phyloP scores from a whole-genome alignment of 1,140 invertebrate genomes.

The Listronotus bonariensis region DNA sequence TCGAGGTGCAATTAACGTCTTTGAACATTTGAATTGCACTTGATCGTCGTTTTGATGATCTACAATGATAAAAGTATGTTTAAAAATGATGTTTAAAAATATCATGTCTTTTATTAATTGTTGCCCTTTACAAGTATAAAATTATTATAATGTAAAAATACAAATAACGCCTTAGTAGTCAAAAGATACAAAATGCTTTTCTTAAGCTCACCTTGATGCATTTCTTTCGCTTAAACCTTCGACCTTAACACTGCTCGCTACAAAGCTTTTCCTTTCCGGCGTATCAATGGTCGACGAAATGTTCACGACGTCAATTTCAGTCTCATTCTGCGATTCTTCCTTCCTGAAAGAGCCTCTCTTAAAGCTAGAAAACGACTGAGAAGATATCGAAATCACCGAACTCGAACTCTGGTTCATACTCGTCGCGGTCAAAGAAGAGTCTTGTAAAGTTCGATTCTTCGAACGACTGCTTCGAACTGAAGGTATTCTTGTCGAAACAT shows the following conservation, averaged over 20 bases:
- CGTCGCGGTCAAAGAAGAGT: background rate
- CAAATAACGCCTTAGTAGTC: too few relatives aligned
- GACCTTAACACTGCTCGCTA: too few relatives aligned
- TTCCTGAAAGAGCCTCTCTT: background rate
- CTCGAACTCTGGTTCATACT: slow-evolving; percentile 1
- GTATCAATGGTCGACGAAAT: too few relatives aligned
- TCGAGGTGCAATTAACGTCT: slow-evolving; percentile 6
- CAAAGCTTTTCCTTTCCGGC: too few relatives aligned
- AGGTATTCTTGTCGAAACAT: background rate
- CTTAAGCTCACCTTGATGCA: too few relatives aligned
- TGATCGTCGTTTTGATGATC: background rate
- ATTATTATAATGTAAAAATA: too few relatives aligned
- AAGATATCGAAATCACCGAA: slow-evolving; percentile 1
- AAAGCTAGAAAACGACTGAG: slow-evolving; percentile 5
- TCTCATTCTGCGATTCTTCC: too few relatives aligned
- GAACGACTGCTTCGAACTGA: background rate
- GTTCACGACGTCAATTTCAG: too few relatives aligned
- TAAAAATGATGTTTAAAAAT: background rate
- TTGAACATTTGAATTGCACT: background rate
- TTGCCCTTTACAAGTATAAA: too few relatives aligned
- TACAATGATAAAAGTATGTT: background rate
- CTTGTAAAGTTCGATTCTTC: background rate
- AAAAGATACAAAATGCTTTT: too few relatives aligned
- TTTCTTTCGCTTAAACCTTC: too few relatives aligned
- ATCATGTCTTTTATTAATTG: too few relatives aligned